A percentile compares a stretch with the other conserved stretches of the same genome.
These are phyloP conservation scores for Caloenas nicobarica DNA, from an alignment of 2,113 vertebrate genomes.

Conservation along the genomic window DNA sequence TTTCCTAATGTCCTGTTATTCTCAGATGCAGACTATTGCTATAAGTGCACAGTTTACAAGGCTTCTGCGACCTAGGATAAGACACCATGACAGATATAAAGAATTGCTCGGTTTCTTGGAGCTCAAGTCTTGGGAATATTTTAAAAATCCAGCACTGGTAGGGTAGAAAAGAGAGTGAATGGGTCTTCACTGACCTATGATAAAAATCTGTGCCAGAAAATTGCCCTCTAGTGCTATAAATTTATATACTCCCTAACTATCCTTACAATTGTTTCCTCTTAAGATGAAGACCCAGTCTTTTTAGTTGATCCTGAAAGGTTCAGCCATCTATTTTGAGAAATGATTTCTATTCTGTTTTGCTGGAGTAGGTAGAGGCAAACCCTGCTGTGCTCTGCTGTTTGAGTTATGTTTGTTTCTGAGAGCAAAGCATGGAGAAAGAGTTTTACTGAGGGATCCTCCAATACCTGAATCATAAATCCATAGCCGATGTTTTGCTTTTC, in stretches of 20 bases:
- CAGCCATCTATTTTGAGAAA: neutral
- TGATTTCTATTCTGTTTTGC: neutral
- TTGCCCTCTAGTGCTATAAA: neutral
- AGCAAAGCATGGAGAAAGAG: neutral
- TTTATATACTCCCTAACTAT: neutral
- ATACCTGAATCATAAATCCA: neutral
- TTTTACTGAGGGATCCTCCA: neutral
- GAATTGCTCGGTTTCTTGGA: neutral
- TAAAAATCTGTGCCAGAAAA: neutral
- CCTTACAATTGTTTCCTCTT: neutral
- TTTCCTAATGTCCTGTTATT: neutral
- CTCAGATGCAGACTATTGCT: neutral
- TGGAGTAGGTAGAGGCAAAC: neutral
- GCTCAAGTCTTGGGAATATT: neutral
- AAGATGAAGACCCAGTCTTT: neutral
- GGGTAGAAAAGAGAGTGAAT: neutral
- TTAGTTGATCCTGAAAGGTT: neutral
- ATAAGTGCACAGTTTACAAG: neutral
- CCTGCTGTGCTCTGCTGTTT: neutral
- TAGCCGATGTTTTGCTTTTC: neutral
- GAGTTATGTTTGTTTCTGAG: neutral
- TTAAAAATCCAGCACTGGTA: neutral
- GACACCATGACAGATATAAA: neutral
- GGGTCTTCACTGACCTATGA: neutral
- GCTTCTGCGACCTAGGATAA: neutral